phyloP scores from a whole-genome alignment of 2,113 vertebrate genomes.

The Rhinichthys klamathensis region DNA sequence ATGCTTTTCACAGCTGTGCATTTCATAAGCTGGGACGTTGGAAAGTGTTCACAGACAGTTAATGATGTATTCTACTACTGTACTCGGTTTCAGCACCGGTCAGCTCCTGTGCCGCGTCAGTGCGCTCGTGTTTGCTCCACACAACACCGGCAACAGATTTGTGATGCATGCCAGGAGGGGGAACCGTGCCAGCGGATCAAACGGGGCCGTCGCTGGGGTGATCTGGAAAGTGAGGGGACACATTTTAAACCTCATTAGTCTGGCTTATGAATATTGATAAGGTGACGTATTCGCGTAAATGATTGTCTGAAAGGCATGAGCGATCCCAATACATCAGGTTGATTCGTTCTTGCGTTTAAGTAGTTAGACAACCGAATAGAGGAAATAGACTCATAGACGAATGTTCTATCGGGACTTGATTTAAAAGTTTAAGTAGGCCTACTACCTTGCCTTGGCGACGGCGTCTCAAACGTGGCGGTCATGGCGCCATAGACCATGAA shows the following conservation, averaged over 20 bases:
- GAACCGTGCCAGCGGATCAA: background rate
- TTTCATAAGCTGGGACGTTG: background rate
- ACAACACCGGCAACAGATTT: background rate
- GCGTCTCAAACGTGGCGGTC: background rate
- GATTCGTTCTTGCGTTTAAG: background rate
- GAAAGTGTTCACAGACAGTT: background rate
- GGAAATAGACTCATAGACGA: too few species aligned
- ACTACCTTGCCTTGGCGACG: background rate
- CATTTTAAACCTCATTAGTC: background rate
- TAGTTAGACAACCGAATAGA: background rate
- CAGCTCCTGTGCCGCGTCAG: conserved; percentile 51
- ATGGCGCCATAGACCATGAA: background rate
- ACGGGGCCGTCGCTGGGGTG: background rate
- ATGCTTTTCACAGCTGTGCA: background rate
- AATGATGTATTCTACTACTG: background rate
- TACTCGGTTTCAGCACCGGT: conserved; percentile 51
- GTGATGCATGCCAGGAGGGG: background rate
- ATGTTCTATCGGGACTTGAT: background rate
- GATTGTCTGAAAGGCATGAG: background rate
- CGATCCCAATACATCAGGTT: too few species aligned
- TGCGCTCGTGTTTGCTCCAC: conserved; percentile 11
- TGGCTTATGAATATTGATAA: conserved; percentile 1
- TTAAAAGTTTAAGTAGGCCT: background rate
- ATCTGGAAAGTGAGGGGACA: background rate
- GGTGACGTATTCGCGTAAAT: background rate